phyloP scores from a whole-genome alignment of 2,888 invertebrate species.

The Drosophila helvetica region DNA sequence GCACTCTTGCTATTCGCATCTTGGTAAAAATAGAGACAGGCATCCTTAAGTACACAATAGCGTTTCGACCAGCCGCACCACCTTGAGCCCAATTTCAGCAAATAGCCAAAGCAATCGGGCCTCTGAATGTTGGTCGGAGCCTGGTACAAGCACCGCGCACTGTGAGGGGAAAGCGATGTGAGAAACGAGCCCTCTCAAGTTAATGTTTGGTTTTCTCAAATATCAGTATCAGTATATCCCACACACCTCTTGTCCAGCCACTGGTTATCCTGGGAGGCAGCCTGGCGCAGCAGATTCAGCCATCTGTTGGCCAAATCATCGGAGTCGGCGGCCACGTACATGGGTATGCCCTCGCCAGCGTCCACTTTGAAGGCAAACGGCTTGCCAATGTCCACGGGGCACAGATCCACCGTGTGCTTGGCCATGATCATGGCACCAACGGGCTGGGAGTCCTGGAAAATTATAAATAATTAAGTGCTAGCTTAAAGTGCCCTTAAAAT shows the following conservation, averaged over 20 bases:
- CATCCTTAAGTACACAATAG: slow-evolving; percentile 97
- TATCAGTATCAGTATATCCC: slow-evolving; percentile 32
- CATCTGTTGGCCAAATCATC: slow-evolving; percentile 90
- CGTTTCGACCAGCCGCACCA: slow-evolving; percentile 96
- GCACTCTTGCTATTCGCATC: slow-evolving; percentile 94
- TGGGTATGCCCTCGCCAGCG: slow-evolving; percentile 88
- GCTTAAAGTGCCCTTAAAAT: background rate
- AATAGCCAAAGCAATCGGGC: slow-evolving; percentile 96
- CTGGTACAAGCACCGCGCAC: slow-evolving; percentile 91
- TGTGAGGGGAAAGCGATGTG: slow-evolving; percentile 74
- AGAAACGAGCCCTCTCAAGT: slow-evolving; percentile 9
- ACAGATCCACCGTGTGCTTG: slow-evolving; percentile 90
- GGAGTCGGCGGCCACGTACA: slow-evolving; percentile 92
- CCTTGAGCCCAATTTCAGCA: slow-evolving; percentile 93
- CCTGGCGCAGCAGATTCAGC: slow-evolving; percentile 91
- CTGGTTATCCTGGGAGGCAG: slow-evolving; percentile 89
- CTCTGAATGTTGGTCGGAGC: slow-evolving; percentile 91
- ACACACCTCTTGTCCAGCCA: slow-evolving; percentile 87
- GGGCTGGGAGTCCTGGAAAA: slow-evolving; percentile 91
- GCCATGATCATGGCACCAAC: slow-evolving; percentile 94
- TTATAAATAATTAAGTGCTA: background rate
- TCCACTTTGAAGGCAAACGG: slow-evolving; percentile 89
- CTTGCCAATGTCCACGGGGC: slow-evolving; percentile 84
- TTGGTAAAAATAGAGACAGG: slow-evolving; percentile 96
- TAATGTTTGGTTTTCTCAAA: slow-evolving; percentile 20